Percentiles rank a stretch among this genome's conserved stretches.
These are phyloP conservation scores for Podarcis lilfordi DNA, from an alignment of 2,797 vertebrate species.

Conservation along the genomic window DNA sequence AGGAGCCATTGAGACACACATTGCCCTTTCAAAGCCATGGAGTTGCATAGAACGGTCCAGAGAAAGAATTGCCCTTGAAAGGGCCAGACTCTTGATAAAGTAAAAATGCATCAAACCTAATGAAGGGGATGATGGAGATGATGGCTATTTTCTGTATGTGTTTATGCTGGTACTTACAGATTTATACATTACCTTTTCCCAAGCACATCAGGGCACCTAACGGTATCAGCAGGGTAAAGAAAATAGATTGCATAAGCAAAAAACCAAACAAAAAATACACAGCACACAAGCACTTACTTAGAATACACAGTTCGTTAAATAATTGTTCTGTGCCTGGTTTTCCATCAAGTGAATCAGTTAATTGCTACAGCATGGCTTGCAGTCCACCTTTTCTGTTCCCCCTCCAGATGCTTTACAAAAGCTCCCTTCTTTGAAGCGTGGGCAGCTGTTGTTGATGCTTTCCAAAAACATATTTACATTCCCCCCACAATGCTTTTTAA, in stretches of 20 bases:
- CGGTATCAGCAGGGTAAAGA: too few species aligned
- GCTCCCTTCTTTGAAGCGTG: constrained; percentile 5
- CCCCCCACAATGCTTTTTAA: neutral
- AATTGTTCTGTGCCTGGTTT: neutral
- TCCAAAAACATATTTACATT: constrained; percentile 19
- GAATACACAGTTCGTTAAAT: neutral
- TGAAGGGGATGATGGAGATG: too few species aligned
- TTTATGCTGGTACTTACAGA: neutral
- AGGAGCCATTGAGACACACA: neutral
- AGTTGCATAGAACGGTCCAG: neutral
- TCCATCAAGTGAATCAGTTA: constrained; percentile 9
- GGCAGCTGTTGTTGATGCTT: neutral
- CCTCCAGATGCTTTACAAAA: constrained; percentile 7
- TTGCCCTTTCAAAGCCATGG: neutral
- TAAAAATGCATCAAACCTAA: neutral
- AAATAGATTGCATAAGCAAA: neutral
- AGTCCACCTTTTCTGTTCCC: neutral
- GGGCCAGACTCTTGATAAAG: neutral
- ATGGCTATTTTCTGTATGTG: neutral
- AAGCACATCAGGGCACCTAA: too few species aligned
- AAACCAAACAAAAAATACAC: neutral
- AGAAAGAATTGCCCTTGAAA: neutral
- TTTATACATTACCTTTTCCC: neutral
- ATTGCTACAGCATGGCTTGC: constrained; percentile 5
- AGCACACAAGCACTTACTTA: neutral